Evolutionary conservation across 2,113 vertebrate species (phyloP).

Genomic region (Platysternon megacephalum): DNA sequence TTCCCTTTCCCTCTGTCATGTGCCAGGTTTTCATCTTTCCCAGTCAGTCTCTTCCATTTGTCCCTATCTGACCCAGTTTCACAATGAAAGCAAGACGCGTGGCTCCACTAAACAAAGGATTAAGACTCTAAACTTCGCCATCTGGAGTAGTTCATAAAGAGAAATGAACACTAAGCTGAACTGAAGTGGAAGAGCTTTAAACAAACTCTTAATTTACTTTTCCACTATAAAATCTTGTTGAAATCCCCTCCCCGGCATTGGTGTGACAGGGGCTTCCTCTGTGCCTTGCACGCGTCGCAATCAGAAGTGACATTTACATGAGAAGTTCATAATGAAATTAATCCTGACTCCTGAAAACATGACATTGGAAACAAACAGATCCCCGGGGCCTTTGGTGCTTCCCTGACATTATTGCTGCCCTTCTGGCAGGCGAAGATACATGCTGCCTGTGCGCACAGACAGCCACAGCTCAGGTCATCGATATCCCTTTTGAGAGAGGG

Average conservation of each 20-base stretch:
- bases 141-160: conserved; percentile 19
- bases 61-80: not conserved
- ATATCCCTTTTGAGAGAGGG: not conserved
- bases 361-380: not conserved
- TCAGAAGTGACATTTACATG: not conserved
- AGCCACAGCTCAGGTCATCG: not conserved
- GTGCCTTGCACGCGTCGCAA: not conserved
- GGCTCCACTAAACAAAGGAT: not conserved
- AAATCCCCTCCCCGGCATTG: not conserved
- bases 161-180: not conserved
- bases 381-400: not conserved
- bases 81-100: not conserved
- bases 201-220: conserved; percentile 11
- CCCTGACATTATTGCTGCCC: not conserved
- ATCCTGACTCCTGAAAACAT: not conserved
- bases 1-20: not conserved
- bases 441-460: not conserved
- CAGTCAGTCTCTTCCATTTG: not conserved
- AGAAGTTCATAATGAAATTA: not conserved
- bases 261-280: not conserved
- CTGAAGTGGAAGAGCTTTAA: not conserved
- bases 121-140: not conserved
- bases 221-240: not conserved
- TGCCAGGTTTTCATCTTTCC: not conserved
- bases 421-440: not conserved